Evolutionary conservation across 2,888 invertebrate genomes (phyloP).

Genomic region (Aplocera efformata): DNA sequence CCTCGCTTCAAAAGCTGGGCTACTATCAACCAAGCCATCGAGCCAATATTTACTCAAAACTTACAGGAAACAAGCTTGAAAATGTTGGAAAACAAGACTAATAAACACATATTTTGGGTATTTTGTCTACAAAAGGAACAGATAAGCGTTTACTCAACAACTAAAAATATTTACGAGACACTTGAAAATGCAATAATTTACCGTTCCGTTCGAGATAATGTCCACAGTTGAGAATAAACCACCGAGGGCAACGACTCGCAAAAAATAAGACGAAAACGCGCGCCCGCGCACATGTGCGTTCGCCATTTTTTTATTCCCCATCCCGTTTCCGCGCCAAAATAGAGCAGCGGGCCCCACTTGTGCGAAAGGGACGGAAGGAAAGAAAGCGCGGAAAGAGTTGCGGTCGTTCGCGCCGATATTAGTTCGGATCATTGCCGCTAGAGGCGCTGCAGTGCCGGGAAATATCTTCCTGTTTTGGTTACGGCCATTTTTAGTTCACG

Average conservation of each 20-base stretch:
- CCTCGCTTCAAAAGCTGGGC: no score
- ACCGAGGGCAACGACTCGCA: constrained; percentile 72
- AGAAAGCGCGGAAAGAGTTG: constrained; percentile 74
- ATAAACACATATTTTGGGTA: no score
- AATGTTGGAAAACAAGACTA: no score
- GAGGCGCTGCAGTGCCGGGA: constrained; percentile 52
- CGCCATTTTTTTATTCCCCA: constrained; percentile 67
- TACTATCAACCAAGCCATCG: no score
- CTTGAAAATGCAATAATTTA: no score
- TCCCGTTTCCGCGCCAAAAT: constrained; percentile 70
- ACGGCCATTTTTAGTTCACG: constrained; percentile 40
- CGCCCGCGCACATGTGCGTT: constrained; percentile 76
- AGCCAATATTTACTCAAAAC: no score
- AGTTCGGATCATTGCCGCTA: constrained; percentile 63
- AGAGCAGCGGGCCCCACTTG: constrained; percentile 37
- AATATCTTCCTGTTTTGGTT: constrained; percentile 72
- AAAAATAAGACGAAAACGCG: constrained; percentile 74
- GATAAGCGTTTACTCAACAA: no score
- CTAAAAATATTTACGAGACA: no score
- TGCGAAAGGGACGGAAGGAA: constrained; percentile 57
- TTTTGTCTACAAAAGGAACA: no score
- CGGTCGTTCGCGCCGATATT: constrained; percentile 59
- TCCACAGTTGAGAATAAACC: no score
- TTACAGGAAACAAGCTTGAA: no score
- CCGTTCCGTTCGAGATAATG: no score